phyloP scores from a whole-genome alignment of 1,140 invertebrate species.

The Brevipalpus yothersi region DNA sequence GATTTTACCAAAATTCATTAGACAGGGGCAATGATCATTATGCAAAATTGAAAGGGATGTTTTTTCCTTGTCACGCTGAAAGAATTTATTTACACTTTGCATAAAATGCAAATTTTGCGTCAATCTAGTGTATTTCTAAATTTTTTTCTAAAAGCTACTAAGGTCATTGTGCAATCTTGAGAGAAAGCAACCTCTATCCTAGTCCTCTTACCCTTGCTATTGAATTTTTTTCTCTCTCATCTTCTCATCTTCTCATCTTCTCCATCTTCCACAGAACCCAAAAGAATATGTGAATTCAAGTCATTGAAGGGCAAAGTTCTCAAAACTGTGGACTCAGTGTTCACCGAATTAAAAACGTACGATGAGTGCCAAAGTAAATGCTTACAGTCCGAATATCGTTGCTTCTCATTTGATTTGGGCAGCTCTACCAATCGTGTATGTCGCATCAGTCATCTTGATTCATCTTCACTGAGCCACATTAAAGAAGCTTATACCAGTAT shows the following conservation, averaged over 20 bases:
- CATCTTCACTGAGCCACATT: slow-evolving; percentile 54
- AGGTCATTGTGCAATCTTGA: too few species aligned
- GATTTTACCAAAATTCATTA: too few species aligned
- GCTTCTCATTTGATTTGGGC: slow-evolving; percentile 75
- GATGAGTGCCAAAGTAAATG: slow-evolving; percentile 61
- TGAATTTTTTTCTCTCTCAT: background rate
- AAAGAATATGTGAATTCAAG: slow-evolving; percentile 60
- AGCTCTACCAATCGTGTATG: slow-evolving; percentile 76
- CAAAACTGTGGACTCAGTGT: slow-evolving; percentile 79
- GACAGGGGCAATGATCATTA: too few species aligned
- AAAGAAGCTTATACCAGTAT: slow-evolving; percentile 68
- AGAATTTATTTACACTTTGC: too few species aligned
- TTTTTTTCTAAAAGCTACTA: too few species aligned
- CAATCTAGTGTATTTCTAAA: too few species aligned
- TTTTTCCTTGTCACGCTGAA: too few species aligned
- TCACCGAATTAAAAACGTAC: slow-evolving; percentile 47
- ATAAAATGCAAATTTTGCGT: too few species aligned
- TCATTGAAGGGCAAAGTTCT: slow-evolving; percentile 59
- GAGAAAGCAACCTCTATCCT: too few species aligned
- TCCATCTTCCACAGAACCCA: slow-evolving; percentile 15
- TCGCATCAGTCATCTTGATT: slow-evolving; percentile 63
- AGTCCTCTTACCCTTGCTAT: too few species aligned
- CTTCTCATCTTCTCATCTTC: background rate
- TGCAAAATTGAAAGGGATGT: too few species aligned
- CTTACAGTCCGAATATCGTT: slow-evolving; percentile 53